Evolutionary conservation across 2,797 vertebrate genomes (phyloP), one percentile per base, ranked within the genome.

Genomic region (Borostomias antarcticus): DNA sequence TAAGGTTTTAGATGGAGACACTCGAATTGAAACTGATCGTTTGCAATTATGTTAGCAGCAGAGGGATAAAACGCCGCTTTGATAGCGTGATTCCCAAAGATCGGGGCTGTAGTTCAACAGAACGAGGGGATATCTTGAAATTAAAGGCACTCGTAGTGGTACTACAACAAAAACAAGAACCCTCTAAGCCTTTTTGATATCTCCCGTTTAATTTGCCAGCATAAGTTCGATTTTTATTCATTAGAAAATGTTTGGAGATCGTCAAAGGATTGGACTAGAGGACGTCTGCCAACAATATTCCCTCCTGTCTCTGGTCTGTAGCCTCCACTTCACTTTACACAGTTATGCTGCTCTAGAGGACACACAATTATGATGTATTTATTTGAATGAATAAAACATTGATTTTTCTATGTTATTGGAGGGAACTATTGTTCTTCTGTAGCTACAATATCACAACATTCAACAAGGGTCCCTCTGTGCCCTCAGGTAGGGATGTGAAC

Each of bases 71-170:
- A 79, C 73, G 30, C 65, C 58, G 72, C 78, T 85, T 85, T 84
- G 80, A 86, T 82, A 76, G 75, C 77, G 71, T 77, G 76, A 86
- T 82, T 82, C 78, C 72, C 79, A 71, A 29, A 78, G 82, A 82
- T 80, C 82, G 76, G 53, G 73, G 72, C 78, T 82, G 74, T 52
- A 66, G 67, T 79, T 76, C 50, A 75, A 72, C 80, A 76, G 66
- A 60, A 45, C 72, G 68, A 52, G 26, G 26, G 72, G 72, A 68
- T 81, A 70, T 73, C 64, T 72, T 8, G 23, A 69, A 82, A 72
- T 77, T 53, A 76, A 77, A 68, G 62, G 65, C 64, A 62, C 58
- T 54, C 58, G 59, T 59, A 65, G 52, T 45, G 45, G 56, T 23
- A 21, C 56, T 26, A 25, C 51, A 52, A 33, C 26, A n/a, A n/a